A percentile compares a stretch with the other conserved stretches of the same genome.
These are phyloP conservation scores for Ylistrum balloti DNA, from an alignment of 1,140 invertebrate genomes.

Conservation along the genomic window DNA sequence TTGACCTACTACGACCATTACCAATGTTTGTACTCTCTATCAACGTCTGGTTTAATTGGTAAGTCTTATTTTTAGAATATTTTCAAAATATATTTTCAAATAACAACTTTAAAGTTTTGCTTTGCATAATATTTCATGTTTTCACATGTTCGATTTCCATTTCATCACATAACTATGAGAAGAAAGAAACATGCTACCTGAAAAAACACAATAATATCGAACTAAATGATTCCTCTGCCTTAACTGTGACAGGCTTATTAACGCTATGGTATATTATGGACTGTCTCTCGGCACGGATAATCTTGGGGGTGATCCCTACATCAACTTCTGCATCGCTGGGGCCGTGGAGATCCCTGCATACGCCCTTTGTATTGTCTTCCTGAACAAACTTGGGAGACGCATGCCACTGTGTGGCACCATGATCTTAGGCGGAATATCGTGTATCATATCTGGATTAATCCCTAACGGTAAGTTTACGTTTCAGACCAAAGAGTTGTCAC, in stretches of 20 bases:
- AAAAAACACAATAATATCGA: too few species aligned
- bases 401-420: conserved; percentile 88
- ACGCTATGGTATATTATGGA: conserved; percentile 91
- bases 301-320: conserved; percentile 88
- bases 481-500: too few species aligned
- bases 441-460: conserved; percentile 64
- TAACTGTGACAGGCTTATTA: conserved; percentile 87
- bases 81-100: neutral
- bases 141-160: too few species aligned
- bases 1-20: conserved; percentile 66
- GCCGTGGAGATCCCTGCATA: conserved; percentile 91
- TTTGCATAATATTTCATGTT: too few species aligned
- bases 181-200: too few species aligned
- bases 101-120: too few species aligned
- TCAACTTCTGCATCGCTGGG: conserved; percentile 90
- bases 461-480: conserved; percentile 42
- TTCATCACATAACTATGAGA: too few species aligned
- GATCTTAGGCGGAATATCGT: conserved; percentile 86
- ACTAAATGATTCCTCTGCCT: too few species aligned
- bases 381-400: conserved; percentile 81
- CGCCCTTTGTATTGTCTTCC: conserved; percentile 82
- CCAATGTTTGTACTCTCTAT: conserved; percentile 67
- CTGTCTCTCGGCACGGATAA: conserved; percentile 90
- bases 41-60: conserved; percentile 78
- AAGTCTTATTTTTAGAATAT: conserved; percentile 42